Evolutionary conservation across 2,888 invertebrate species (phyloP), one percentile per base, ranked within the genome.

Genomic region (Eutolmus rufibarbis): DNA sequence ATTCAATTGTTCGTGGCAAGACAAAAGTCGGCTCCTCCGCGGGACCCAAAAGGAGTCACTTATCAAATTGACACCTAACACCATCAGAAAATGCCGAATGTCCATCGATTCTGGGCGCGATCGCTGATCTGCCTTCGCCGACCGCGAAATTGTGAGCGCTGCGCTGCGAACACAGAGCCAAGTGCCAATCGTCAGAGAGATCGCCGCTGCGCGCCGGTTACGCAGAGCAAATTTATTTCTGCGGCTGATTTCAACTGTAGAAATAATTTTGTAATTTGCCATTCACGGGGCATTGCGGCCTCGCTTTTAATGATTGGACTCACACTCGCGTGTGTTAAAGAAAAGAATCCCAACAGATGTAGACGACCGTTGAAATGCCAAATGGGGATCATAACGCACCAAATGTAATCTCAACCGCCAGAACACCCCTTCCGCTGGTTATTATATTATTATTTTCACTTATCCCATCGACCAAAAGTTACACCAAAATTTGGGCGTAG

Each of bases 21-120:
- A 86, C 86, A 86, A 86, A 86, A 76, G 86, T 86, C 86, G 86
- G 86, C 51, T 9, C 31, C 16, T 14, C 7, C 12, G 74, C 43
- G 28, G 34, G 5, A 2, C 16, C 57, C 76, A 86, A 86, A 86
- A 86, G 86, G 76, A 86, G 86, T 86, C 86, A 86, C 86, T 86
- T 86, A 86, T 86, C 86, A 86, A 86, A 86, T 77, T 86, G 86
- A 86, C 86, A 86, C 86, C 86, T 86, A 77, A 86, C 86, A 86
- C 86, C 86, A 40, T 86, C 86, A 86, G 77, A 77, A 86, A 86
- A 86, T 86, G 76, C 86, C 86, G 74, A 76, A 77, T 86, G 86
- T 31, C 86, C 81, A 81, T 81, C 81, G 81, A 81, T 81, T 81
- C 56, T 81, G 51, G 23, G 46, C 46, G 46, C 34, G 31, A 81